Conservation (phyloP, 30 jellyfish, hydroid and myxozoan genomes). For the Rhopilema esculentum region DNA sequence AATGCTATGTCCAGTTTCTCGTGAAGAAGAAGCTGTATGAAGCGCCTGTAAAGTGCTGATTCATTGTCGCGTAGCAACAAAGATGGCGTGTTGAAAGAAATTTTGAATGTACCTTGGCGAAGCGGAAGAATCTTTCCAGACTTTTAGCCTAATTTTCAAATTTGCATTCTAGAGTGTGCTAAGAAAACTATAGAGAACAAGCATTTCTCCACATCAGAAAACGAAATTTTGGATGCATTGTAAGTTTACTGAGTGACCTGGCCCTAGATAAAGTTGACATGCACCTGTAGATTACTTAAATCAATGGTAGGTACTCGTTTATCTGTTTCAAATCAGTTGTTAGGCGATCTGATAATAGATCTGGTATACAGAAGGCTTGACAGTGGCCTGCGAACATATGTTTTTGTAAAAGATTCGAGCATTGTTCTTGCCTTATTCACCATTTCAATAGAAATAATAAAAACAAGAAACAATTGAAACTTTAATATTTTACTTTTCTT, state of each 20-base stretch:
- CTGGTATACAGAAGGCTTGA: neutral
- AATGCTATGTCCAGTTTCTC: neutral
- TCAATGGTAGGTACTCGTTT: neutral
- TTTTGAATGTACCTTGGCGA: neutral
- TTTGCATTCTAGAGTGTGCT: no score
- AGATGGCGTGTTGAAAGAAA: neutral
- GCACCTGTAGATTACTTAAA: neutral
- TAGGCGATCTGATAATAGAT: neutral
- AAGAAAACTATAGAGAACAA: no score
- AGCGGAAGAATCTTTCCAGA: neutral
- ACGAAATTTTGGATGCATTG: no score
- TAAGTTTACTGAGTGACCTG: neutral
- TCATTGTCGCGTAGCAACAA: neutral
- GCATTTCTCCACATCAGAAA: no score
- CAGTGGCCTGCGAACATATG: neutral
- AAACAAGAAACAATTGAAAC: no score
- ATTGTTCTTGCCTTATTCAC: neutral
- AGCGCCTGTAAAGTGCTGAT: no score
- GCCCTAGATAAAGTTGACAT: neutral
- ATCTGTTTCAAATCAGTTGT: neutral
- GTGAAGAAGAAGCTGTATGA: no score
- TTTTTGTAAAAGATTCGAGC: neutral
- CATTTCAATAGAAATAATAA: no score
- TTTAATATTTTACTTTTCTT: no score
- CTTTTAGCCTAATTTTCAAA: no score